phyloP scores from a whole-genome alignment of 2,797 vertebrate genomes.

The Sebastes diploproa region DNA sequence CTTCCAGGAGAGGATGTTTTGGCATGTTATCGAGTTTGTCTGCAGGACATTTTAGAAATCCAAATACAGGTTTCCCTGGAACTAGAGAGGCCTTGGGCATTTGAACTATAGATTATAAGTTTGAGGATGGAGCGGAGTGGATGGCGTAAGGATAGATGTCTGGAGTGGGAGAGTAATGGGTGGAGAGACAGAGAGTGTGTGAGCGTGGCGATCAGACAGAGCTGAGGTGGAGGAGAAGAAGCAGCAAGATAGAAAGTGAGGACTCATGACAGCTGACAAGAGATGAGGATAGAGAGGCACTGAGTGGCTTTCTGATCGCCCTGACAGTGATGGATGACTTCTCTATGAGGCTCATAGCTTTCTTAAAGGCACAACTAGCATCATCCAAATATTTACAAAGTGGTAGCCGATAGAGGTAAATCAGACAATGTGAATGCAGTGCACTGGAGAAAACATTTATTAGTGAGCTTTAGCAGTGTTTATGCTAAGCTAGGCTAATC shows the following conservation, averaged over 20 bases:
- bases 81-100: not conserved
- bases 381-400: not conserved
- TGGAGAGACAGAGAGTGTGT: not conserved
- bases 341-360: not conserved
- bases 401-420: not conserved
- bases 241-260: not conserved
- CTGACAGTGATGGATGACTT: conserved; percentile 50
- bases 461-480: not conserved
- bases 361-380: conserved; percentile 21
- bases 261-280: conserved; percentile 18
- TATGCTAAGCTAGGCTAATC: not conserved
- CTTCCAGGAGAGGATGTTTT: not conserved
- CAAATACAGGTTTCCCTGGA: not conserved
- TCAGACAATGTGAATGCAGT: not conserved
- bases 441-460: not conserved
- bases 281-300: conserved; percentile 15
- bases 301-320: conserved; percentile 12
- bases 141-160: not conserved
- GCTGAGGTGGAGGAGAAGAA: not conserved
- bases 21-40: not conserved
- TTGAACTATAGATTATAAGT: not conserved
- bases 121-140: not conserved
- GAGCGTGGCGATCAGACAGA: not conserved
- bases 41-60: not conserved
- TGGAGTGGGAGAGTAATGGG: not conserved